Base-by-base conservation (phyloP, 2,113 vertebrate species). In the Alethe diademata region DNA sequence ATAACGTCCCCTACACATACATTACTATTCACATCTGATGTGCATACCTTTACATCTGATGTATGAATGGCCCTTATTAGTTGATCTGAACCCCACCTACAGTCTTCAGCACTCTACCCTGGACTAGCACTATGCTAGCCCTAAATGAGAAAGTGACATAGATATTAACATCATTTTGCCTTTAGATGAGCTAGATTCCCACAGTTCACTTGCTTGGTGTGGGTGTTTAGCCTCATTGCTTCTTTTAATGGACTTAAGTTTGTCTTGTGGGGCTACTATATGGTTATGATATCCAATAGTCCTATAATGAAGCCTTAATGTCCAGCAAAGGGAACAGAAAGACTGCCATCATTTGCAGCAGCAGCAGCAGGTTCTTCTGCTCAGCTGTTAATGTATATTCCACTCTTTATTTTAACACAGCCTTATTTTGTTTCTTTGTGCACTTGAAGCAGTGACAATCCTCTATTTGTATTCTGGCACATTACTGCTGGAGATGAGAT, bases 381-480 rank as follows among this genome's bases (percentile, higher is more conserved):
- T 87, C 70, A 64, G 53, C 24, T 14, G 1, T 29, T n/a, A 28
- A 29, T 38, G 60, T 64, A 31, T 74, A 67, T 78, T 60, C 43
- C 48, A 85, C 40, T 43, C 22, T 47, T 82, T 53, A 29, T 72
- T 90, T 80, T 80, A 74, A 26, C 29, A 42, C 9, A 40, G 51
- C 53, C 56, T 86, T 82, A 58, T 35, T 56, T 70, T 76, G 56
- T 54, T 92, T 84, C 33, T 51, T 83, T 47, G 47, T 8, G 14
- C 31, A 24, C 48, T 90, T 57, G 40, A 92, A 92, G 90, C 47
- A 64, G 40, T 89, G 79, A 54, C 80, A 92, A 78, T 51, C 50
- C 53, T 90, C 25, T 47, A 51, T 95, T 95, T 88, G 79, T 93
- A 92, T 93, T 88, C 95, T 88, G 70, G 76, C 73, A 87, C 75